Conservation (phyloP, 2,113 vertebrate genomes). For the Protobothrops mucrosquamatus region DNA sequence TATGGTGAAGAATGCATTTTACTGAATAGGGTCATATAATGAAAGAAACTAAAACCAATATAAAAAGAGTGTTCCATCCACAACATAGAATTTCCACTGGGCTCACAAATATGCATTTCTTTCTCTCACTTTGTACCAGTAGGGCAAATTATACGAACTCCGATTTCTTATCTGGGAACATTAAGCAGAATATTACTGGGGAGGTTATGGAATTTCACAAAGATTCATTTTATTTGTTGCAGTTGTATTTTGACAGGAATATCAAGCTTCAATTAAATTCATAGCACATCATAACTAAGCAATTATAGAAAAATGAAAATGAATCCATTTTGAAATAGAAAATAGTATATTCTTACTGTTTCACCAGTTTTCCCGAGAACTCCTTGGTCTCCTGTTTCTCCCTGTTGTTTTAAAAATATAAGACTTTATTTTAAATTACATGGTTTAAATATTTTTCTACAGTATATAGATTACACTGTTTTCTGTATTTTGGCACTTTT, state of each 20-base stretch:
- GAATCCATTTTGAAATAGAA: constrained; percentile 24
- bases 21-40: neutral
- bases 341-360: constrained; percentile 77
- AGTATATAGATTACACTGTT: constrained; percentile 7
- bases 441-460: constrained; percentile 17
- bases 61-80: neutral
- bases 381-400: constrained; percentile 89
- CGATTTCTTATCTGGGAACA: neutral
- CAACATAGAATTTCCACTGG: neutral
- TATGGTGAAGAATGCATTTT: neutral
- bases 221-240: neutral
- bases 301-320: constrained; percentile 15
- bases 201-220: neutral
- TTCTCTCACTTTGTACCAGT: neutral
- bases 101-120: neutral
- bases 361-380: constrained; percentile 86
- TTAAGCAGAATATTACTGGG: neutral
- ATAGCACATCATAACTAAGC: neutral
- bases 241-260: neutral
- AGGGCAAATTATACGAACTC: neutral
- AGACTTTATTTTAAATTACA: constrained; percentile 41
- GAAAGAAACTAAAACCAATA: neutral
- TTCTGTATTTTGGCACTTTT: constrained; percentile 18
- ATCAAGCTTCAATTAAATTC: neutral
- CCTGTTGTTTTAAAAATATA: constrained; percentile 73